These are phyloP conservation scores for Sarcophaga rosellei DNA, from an alignment of 2,888 invertebrate genomes.

Conservation along the genomic window DNA sequence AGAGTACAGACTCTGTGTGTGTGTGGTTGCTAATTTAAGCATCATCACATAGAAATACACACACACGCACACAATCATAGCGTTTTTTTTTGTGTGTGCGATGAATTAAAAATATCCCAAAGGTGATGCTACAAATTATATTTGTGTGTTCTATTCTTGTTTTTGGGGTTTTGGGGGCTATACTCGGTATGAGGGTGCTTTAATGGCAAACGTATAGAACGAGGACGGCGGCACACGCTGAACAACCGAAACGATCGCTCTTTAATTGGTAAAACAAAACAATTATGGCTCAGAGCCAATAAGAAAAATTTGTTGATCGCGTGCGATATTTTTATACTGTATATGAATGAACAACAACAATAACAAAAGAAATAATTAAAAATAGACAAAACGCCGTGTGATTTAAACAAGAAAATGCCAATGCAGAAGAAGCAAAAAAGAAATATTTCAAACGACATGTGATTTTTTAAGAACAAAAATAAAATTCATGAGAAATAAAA, in stretches of 20 bases:
- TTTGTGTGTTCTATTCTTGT: constrained; percentile 44
- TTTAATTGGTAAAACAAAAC: constrained; percentile 75
- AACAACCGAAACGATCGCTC: constrained; percentile 69
- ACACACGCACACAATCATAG: constrained; percentile 8
- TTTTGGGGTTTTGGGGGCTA: neutral
- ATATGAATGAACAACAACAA: constrained; percentile 23
- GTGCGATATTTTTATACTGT: constrained; percentile 76
- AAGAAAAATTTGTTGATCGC: constrained; percentile 72
- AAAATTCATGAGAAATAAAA: constrained; percentile 18
- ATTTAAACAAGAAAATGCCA: constrained; percentile 44
- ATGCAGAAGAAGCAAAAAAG: constrained; percentile 29
- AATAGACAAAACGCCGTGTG: constrained; percentile 72
- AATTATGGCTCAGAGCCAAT: constrained; percentile 77
- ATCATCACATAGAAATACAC: constrained; percentile 19
- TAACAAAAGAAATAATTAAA: constrained; percentile 66
- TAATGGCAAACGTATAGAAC: constrained; percentile 33
- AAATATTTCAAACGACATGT: constrained; percentile 57
- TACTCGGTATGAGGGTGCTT: constrained; percentile 59
- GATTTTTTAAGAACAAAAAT: constrained; percentile 39
- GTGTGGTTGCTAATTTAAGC: constrained; percentile 57
- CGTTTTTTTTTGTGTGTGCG: neutral
- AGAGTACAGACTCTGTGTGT: constrained; percentile 16
- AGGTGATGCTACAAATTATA: constrained; percentile 63
- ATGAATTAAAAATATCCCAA: constrained; percentile 65
- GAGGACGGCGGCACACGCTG: constrained; percentile 68